Conservation (phyloP, 2,888 invertebrate genomes). For the Polylopha cassiicola region DNA sequence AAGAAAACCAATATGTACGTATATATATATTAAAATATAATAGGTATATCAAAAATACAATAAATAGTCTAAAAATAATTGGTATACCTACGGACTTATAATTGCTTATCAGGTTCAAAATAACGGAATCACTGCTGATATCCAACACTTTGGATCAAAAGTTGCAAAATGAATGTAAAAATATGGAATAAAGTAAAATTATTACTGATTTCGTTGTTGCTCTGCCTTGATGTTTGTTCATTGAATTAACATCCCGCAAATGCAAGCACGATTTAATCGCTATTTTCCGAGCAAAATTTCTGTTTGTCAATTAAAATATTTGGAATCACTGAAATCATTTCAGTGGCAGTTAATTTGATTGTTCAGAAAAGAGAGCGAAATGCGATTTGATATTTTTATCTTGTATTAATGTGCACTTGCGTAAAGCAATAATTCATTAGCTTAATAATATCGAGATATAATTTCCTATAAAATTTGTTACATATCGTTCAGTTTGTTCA, state of each 20-base stretch:
- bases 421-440: neutral
- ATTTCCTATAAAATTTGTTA: too few species aligned
- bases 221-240: conserved; percentile 63
- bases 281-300: conserved; percentile 63
- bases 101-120: too few species aligned
- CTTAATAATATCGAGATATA: too few species aligned
- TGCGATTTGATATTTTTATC: conserved; percentile 38
- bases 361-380: conserved; percentile 49
- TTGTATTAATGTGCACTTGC: conserved; percentile 15
- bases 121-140: too few species aligned
- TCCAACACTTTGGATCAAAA: too few species aligned
- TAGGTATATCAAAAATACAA: too few species aligned
- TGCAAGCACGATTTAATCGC: conserved; percentile 68
- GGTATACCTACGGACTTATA: too few species aligned
- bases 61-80: too few species aligned
- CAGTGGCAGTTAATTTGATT: conserved; percentile 64
- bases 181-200: conserved; percentile 8
- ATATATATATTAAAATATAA: too few species aligned
- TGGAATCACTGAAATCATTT: conserved; percentile 70
- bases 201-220: conserved; percentile 45
- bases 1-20: too few species aligned
- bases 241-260: conserved; percentile 66
- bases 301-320: conserved; percentile 76
- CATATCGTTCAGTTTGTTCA: too few species aligned
- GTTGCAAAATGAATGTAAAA: too few species aligned